Conservation (phyloP, 1,140 invertebrate genomes). For the Drosophila neocordata region DNA sequence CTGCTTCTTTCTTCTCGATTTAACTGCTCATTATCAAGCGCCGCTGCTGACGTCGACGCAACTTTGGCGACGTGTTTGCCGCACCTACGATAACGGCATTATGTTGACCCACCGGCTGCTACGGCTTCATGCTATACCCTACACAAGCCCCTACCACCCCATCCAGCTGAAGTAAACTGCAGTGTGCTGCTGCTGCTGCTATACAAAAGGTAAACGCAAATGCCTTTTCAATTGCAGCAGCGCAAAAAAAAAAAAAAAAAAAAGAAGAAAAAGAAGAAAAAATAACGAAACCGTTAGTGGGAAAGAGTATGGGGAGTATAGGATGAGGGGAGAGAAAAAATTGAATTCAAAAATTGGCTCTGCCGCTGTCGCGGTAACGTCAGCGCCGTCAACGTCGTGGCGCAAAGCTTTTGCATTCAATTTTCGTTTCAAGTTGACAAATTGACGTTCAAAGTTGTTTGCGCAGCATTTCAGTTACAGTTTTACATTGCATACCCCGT, state of each 20-base stretch:
- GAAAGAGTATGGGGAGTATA: too few species aligned
- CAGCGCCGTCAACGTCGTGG: slow-evolving; percentile 49
- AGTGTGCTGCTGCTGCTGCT: background rate
- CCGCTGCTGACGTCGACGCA: slow-evolving; percentile 37
- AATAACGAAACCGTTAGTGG: background rate
- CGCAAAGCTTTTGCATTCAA: slow-evolving; percentile 77
- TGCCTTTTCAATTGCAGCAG: slow-evolving; percentile 3
- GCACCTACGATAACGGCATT: slow-evolving; percentile 79
- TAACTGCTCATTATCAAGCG: slow-evolving; percentile 74
- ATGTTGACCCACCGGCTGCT: slow-evolving; percentile 59
- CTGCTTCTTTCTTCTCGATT: slow-evolving; percentile 51
- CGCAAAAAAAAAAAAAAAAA: background rate
- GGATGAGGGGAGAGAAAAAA: background rate
- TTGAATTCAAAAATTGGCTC: slow-evolving; percentile 53
- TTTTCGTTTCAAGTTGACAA: slow-evolving; percentile 78
- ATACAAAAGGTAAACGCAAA: background rate
- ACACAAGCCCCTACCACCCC: background rate
- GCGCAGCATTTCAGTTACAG: slow-evolving; percentile 78
- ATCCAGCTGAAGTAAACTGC: background rate
- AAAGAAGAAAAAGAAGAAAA: background rate
- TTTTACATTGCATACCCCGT: slow-evolving; percentile 34
- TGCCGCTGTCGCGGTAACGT: slow-evolving; percentile 60
- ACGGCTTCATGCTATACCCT: slow-evolving; percentile 25
- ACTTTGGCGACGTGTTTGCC: slow-evolving; percentile 58
- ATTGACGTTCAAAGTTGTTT: slow-evolving; percentile 81